Evolutionary conservation across 2,888 invertebrate species (phyloP).

Genomic region (Physocephala rufipes): DNA sequence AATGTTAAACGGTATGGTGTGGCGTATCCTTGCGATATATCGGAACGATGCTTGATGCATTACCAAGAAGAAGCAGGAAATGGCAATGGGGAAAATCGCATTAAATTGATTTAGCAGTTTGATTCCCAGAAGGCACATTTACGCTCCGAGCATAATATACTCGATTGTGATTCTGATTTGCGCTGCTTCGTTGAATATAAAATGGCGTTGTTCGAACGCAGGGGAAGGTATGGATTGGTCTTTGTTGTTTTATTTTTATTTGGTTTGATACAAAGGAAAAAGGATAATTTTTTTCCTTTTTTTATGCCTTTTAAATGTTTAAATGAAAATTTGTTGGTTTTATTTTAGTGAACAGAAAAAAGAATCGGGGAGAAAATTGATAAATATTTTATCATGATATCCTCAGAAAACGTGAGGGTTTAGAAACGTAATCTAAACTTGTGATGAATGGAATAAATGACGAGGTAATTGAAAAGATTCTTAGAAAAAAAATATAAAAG

Average conservation of each 20-base stretch:
- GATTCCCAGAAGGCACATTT: constrained; percentile 42
- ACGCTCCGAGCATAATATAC: constrained; percentile 36
- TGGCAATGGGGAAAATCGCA: constrained; percentile 38
- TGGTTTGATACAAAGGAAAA: background rate
- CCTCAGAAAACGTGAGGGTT: too few relatives aligned
- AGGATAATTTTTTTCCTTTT: too few relatives aligned
- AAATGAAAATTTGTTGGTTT: too few relatives aligned
- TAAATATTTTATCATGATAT: too few relatives aligned
- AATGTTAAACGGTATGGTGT: constrained; percentile 30
- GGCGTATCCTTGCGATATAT: background rate
- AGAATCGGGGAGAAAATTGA: too few relatives aligned
- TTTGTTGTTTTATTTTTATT: background rate
- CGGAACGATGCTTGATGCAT: too few relatives aligned
- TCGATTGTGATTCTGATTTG: constrained; percentile 38
- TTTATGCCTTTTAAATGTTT: too few relatives aligned
- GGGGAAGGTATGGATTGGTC: background rate
- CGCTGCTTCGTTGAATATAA: constrained; percentile 26
- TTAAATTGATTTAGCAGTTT: constrained; percentile 43
- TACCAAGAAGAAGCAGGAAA: background rate
- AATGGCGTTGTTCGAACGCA: background rate
- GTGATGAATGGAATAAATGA: too few relatives aligned
- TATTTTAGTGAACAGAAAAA: too few relatives aligned
- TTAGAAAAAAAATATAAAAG: too few relatives aligned
- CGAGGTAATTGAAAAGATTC: too few relatives aligned
- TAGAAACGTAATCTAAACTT: too few relatives aligned